These are phyloP conservation scores for Montifringilla adamsi DNA, from an alignment of 2,113 vertebrate genomes.

Conservation along the genomic window DNA sequence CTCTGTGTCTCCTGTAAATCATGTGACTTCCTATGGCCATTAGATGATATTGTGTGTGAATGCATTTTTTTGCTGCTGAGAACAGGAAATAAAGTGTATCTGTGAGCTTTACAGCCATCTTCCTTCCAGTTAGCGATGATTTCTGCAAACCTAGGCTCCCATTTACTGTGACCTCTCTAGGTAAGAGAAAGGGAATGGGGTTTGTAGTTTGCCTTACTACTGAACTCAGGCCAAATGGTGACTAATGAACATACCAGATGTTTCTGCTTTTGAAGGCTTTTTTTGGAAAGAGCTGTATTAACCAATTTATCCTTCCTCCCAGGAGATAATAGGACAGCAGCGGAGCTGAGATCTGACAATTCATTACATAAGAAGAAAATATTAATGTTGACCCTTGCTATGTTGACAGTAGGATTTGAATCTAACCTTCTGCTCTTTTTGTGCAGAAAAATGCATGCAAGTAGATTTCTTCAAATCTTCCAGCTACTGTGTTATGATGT, in stretches of 20 bases:
- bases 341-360: constrained; percentile 14
- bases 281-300: constrained; percentile 41
- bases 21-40: background rate
- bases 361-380: constrained; percentile 39
- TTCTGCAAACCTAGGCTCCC: background rate
- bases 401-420: background rate
- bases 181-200: background rate
- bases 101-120: background rate
- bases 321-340: constrained; percentile 25
- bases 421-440: background rate
- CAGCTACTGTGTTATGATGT: constrained; percentile 10
- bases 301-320: constrained; percentile 54
- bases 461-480: background rate
- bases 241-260: constrained; percentile 62
- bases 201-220: constrained; percentile 19
- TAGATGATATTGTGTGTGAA: background rate
- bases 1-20: background rate
- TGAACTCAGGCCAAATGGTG: constrained; percentile 40
- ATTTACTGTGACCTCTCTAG: background rate
- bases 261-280: constrained; percentile 52
- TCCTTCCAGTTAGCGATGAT: background rate
- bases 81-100: background rate
- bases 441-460: background rate
- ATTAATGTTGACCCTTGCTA: background rate
- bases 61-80: background rate